Evolutionary conservation across 2,888 invertebrate genomes (phyloP), one percentile per base, ranked within the genome.

Genomic region (Platycheirus rosarum): DNA sequence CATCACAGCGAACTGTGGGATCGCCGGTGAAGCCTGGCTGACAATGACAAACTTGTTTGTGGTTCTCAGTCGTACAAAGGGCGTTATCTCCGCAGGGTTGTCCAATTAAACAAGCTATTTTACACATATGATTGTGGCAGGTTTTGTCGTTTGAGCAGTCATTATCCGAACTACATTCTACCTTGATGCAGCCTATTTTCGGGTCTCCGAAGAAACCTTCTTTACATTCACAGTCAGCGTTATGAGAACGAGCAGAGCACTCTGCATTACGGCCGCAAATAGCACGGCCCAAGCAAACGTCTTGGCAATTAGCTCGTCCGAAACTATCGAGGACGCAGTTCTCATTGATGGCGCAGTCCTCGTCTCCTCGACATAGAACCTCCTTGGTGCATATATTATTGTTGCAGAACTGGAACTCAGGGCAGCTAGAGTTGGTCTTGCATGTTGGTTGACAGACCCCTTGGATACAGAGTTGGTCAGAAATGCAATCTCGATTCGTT

Each of bases 1-100:
- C 91, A 62, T 92, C 91, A 87, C 97, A 97, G 18, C 94, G 94
- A 26, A 91, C 91, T 8, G 92, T 91, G 1, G 97, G 94, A 89
- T 97, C 94, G 2, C 97, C 97, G 0, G 95, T 95, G 87, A 93
- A 97, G 0, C 97, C 97, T 9, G 97, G 97, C 90, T 96, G 96
- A 88, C 97, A 97, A 86, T 95, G 95, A 88, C 95, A 95, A 0
- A 93, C 92, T 88, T 95, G 95, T 82, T 92, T 92, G 87, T 97
- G 97, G 86, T 94, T 93, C 89, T 96, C 95, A 1, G 96, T 95
- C 0, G 96, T 95, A 88, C 97, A 97, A 42, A 97, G 91, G 0
- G 97, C 95, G 89, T 97, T 96, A 63, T 94, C 93, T 0, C 96
- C 97, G 87, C 97, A 97, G 13, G 95, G 94, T 89, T 96, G 96